phyloP scores from a whole-genome alignment of 1,140 invertebrate genomes.

The Atta texana region DNA sequence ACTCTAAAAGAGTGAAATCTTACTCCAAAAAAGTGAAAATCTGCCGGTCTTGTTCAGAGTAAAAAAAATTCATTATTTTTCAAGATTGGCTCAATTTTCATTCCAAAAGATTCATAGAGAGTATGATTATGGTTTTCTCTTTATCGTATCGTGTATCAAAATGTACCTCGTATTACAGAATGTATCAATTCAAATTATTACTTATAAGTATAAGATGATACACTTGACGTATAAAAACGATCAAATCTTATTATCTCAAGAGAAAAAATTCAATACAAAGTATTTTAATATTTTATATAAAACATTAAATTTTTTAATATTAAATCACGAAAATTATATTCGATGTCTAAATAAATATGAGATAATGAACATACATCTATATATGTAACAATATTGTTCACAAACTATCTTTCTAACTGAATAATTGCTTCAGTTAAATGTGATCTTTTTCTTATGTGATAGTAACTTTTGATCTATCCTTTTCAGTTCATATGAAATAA shows the following conservation, averaged over 20 bases:
- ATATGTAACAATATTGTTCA: neutral
- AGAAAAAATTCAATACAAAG: constrained; percentile 6
- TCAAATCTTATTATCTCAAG: neutral
- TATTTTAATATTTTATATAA: neutral
- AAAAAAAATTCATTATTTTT: too few species aligned
- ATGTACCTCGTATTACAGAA: constrained; percentile 43
- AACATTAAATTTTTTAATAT: neutral
- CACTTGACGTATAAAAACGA: constrained; percentile 13
- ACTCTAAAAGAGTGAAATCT: too few species aligned
- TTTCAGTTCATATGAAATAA: constrained; percentile 46
- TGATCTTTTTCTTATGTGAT: constrained; percentile 1
- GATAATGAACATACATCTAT: constrained; percentile 4
- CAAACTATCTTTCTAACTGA: neutral
- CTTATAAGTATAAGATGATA: constrained; percentile 25
- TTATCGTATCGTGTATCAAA: constrained; percentile 2
- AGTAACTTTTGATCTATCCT: neutral
- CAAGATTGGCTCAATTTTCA: too few species aligned
- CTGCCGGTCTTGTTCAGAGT: too few species aligned
- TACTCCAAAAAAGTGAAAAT: too few species aligned
- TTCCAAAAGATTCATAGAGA: neutral
- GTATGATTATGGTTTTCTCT: constrained; percentile 15
- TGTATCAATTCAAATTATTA: constrained; percentile 60
- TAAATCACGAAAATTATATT: neutral
- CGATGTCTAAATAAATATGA: neutral
- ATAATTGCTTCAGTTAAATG: constrained; percentile 9